Conservation (phyloP, 2,113 vertebrate species). For the Phyllopteryx taeniolatus region DNA sequence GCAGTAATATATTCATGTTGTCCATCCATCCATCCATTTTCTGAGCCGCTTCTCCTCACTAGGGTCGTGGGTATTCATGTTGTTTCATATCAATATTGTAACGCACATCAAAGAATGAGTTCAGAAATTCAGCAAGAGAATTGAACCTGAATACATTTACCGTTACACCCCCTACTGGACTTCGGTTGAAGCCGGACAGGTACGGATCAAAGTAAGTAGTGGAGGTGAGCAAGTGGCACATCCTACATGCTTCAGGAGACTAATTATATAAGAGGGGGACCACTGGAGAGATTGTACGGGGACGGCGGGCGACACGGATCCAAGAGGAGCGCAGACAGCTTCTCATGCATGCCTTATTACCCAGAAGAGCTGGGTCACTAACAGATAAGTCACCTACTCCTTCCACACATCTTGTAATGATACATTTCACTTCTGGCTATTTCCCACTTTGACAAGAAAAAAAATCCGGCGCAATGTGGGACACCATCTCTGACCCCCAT, state of each 20-base stretch:
- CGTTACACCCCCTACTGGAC: background rate
- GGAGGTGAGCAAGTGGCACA: conserved; percentile 52
- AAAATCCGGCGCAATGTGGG: conserved; percentile 55
- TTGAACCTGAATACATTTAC: background rate
- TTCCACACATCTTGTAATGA: conserved; percentile 77
- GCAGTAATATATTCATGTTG: no score
- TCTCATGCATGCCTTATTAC: conserved; percentile 81
- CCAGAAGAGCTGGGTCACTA: conserved; percentile 68
- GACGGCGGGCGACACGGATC: conserved; percentile 60
- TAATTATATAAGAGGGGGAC: conserved; percentile 75
- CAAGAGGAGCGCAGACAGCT: conserved; percentile 70
- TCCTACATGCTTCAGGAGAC: conserved; percentile 68
- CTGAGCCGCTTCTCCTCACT: no score
- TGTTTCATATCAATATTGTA: background rate
- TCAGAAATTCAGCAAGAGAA: background rate
- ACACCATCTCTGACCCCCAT: conserved; percentile 77
- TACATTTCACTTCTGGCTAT: conserved; percentile 79
- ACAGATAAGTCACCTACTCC: conserved; percentile 75
- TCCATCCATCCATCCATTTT: no score
- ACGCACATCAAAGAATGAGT: background rate
- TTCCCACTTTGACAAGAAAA: conserved; percentile 67
- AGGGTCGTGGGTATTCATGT: no score
- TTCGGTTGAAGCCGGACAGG: conserved; percentile 18
- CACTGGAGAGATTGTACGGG: conserved; percentile 66
- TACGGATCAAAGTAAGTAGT: conserved; percentile 33